Percentiles rank a stretch among this genome's conserved stretches.
Evolutionary conservation across 2,797 vertebrate species (phyloP).

Genomic region (Lepus oiostolus): DNA sequence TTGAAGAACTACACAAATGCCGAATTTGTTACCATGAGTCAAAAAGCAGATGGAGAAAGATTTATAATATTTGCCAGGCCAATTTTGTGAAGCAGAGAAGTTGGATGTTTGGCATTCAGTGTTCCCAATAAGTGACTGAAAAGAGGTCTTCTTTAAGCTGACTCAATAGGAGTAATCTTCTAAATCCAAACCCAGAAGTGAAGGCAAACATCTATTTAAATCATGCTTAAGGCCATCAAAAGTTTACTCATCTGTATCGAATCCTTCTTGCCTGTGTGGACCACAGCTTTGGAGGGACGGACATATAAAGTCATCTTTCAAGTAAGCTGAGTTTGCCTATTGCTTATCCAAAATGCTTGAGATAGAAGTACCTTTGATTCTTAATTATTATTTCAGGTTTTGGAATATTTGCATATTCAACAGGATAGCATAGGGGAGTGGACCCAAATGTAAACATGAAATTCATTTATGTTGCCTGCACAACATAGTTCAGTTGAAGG

Average conservation of each 20-base stretch:
- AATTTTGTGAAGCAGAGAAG: background rate
- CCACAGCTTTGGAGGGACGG: background rate
- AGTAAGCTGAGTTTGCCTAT: background rate
- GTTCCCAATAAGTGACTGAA: background rate
- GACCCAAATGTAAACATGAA: background rate
- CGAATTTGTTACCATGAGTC: background rate
- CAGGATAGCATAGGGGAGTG: no score
- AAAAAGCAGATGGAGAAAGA: background rate
- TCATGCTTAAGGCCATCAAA: background rate
- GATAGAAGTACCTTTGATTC: background rate
- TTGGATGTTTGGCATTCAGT: background rate
- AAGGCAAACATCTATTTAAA: background rate
- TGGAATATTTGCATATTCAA: background rate
- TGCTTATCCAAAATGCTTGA: background rate
- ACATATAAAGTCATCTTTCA: background rate
- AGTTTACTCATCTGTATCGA: background rate
- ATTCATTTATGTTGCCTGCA: background rate
- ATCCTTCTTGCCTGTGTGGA: background rate
- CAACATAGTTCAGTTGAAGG: background rate
- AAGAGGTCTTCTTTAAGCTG: background rate
- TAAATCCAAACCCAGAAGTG: background rate
- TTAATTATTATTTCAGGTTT: background rate
- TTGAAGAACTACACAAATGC: background rate
- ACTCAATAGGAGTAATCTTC: background rate
- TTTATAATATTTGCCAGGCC: background rate